These are phyloP conservation scores for Coecobrya sp. DNA, from an alignment of 2,888 invertebrate species.

Conservation along the genomic window DNA sequence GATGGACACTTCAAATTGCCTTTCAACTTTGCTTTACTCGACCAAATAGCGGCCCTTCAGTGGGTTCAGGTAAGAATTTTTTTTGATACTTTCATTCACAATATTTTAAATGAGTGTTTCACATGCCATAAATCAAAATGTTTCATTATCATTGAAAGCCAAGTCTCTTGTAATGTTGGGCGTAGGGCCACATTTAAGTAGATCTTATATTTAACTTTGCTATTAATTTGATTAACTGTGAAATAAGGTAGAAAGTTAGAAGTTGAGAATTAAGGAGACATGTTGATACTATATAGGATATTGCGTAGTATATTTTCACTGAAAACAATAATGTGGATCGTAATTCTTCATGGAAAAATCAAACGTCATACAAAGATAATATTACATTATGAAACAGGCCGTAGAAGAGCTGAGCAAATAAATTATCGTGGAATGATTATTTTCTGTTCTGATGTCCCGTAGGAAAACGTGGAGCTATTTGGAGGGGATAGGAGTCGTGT, in stretches of 20 bases:
- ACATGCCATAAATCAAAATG: slow-evolving; percentile 23
- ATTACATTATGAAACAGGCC: not conserved
- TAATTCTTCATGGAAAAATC: slow-evolving; percentile 3
- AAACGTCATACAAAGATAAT: slow-evolving; percentile 46
- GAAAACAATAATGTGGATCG: not conserved
- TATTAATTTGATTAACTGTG: slow-evolving; percentile 24
- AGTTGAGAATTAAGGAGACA: not conserved
- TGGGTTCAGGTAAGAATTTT: slow-evolving; percentile 79
- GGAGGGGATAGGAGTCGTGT: slow-evolving; percentile 98
- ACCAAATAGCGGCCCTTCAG: slow-evolving; percentile 80
- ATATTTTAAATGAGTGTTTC: not conserved
- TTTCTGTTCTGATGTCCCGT: slow-evolving; percentile 87
- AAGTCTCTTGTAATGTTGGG: not conserved
- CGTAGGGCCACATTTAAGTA: too few relatives aligned
- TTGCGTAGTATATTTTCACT: not conserved
- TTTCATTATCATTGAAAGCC: not conserved
- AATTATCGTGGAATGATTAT: slow-evolving; percentile 49
- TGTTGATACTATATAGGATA: not conserved
- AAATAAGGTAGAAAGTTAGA: not conserved
- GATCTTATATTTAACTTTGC: not conserved
- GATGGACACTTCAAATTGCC: slow-evolving; percentile 82
- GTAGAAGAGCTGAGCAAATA: slow-evolving; percentile 6
- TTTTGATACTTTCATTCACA: not conserved
- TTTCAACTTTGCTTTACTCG: slow-evolving; percentile 80
- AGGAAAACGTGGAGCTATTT: slow-evolving; percentile 97